A percentile compares a stretch with the other conserved stretches of the same genome.
These are phyloP conservation scores for Ephialtes manifestator DNA, from an alignment of 2,888 invertebrate genomes.

Conservation along the genomic window DNA sequence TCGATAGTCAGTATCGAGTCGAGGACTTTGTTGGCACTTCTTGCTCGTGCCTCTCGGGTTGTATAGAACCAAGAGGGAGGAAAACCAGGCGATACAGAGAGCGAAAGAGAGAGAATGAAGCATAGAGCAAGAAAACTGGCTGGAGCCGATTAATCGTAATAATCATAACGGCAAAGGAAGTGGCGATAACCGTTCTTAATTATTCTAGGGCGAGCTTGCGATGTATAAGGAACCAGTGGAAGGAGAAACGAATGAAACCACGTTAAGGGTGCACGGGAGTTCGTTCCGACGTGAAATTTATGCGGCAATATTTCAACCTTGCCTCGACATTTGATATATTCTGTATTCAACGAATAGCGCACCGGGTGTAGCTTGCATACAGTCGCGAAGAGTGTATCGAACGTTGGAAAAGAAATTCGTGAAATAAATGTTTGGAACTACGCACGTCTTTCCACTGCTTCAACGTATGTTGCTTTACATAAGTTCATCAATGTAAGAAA, in stretches of 20 bases:
- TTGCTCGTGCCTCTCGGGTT: not conserved
- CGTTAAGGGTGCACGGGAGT: conserved; percentile 48
- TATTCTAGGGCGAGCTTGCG: conserved; percentile 53
- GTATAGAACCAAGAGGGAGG: not conserved
- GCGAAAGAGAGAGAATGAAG: not conserved
- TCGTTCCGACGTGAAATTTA: conserved; percentile 59
- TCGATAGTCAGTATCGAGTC: conserved; percentile 46
- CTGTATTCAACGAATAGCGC: conserved; percentile 17
- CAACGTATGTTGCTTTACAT: too few relatives aligned
- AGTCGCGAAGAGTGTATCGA: too few relatives aligned
- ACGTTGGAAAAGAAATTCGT: too few relatives aligned
- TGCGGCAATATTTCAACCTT: conserved; percentile 66
- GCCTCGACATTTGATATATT: conserved; percentile 24
- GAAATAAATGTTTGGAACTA: too few relatives aligned
- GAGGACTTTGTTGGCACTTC: not conserved
- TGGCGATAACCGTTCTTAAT: conserved; percentile 67
- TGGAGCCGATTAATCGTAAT: conserved; percentile 64
- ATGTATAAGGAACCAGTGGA: conserved; percentile 26
- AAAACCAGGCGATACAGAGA: not conserved
- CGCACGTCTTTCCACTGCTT: too few relatives aligned
- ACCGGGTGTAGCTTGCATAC: too few relatives aligned
- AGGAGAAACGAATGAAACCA: conserved; percentile 64
- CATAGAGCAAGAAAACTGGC: conserved; percentile 15
- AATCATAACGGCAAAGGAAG: conserved; percentile 62
- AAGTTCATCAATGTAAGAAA: too few relatives aligned